Evolutionary conservation across 2,797 vertebrate genomes (phyloP), one percentile per base, ranked within the genome.

Genomic region (Dromococcyx pavoninus): DNA sequence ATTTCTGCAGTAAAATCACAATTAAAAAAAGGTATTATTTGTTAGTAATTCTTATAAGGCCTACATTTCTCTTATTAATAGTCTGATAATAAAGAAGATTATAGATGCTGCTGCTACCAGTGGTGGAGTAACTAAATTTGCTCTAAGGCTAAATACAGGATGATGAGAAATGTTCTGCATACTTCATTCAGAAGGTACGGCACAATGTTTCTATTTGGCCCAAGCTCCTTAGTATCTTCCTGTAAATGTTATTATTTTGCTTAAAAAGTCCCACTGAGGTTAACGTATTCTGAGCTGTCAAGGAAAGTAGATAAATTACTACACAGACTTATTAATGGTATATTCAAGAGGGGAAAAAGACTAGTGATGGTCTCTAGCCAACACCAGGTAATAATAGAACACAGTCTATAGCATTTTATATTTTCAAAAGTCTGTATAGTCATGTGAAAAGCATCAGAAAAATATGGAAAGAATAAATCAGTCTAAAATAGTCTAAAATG

Each of bases 391-490:
- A 89, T 80, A 92, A 85, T 30, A 75, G 73, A 88, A 92, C 65
- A 76, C 35, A 85, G 78, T 73, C 43, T 64, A 43, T 12, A 90
- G 37, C 0, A 0, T 28, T 87, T 89, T 78, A 62, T 35, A 48
- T 94, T 94, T 95, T 89, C 74, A 79, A 90, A 88, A 46, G 39
- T 90, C 53, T 74, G 32, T 46, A 43, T 24, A 74, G 76, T 75
- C 74, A 35, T 50, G 84, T 41, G 61, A 78, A 92, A 93, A 83
- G 10, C 51, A 91, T 30, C 60, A 91, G 64, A 79, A 85, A 78
- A 86, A 76, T 69, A 56, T 33, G 25, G 73, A 88, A 89, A 83
- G 9, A 60, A 89, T 72, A 76, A 77, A 66, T 82, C 61, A 35
- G 35, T 61, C 53, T 60, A n/a, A n/a, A n/a, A n/a, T 80, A 86